A percentile compares a stretch with the other conserved stretches of the same genome.
These are phyloP conservation scores for Eilema caniola DNA, from an alignment of 2,888 invertebrate species.

Conservation along the genomic window DNA sequence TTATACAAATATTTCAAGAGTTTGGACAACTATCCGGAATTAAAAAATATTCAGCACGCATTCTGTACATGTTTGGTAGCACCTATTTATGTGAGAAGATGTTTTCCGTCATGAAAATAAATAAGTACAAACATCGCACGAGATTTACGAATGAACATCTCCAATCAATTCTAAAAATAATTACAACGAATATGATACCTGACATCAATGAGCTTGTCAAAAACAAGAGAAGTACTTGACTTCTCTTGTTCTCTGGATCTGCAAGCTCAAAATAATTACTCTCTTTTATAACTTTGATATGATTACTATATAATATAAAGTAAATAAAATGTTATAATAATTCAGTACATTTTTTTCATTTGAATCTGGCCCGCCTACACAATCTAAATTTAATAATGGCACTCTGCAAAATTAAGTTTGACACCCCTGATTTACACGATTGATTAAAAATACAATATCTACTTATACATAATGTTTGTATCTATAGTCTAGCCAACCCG, in stretches of 20 bases:
- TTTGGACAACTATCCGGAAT: conserved; percentile 26
- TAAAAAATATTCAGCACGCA: conserved; percentile 35
- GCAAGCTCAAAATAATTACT: conserved; percentile 9
- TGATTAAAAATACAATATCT: too few relatives aligned
- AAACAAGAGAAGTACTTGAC: too few relatives aligned
- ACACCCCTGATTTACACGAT: too few relatives aligned
- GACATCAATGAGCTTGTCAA: conserved; percentile 17
- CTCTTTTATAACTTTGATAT: conserved; percentile 13
- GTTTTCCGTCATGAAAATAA: conserved; percentile 31
- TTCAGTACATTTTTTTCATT: background rate
- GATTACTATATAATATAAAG: background rate
- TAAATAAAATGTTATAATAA: too few relatives aligned
- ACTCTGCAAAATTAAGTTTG: background rate
- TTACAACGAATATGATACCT: conserved; percentile 10
- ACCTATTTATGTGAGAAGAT: conserved; percentile 33
- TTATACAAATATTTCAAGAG: conserved; percentile 25
- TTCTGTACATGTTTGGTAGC: conserved; percentile 33
- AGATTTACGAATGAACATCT: conserved; percentile 6
- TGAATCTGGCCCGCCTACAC: conserved; percentile 5
- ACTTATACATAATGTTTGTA: too few relatives aligned
- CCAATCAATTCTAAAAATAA: conserved; percentile 10
- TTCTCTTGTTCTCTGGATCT: too few relatives aligned
- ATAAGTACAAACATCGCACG: conserved; percentile 6
- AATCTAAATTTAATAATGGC: conserved; percentile 3
- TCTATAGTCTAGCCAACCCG: too few relatives aligned